Percentiles rank a stretch among this genome's conserved stretches.
Conservation (phyloP, 2,797 vertebrate species). For the Pseudochromis fuscus region DNA sequence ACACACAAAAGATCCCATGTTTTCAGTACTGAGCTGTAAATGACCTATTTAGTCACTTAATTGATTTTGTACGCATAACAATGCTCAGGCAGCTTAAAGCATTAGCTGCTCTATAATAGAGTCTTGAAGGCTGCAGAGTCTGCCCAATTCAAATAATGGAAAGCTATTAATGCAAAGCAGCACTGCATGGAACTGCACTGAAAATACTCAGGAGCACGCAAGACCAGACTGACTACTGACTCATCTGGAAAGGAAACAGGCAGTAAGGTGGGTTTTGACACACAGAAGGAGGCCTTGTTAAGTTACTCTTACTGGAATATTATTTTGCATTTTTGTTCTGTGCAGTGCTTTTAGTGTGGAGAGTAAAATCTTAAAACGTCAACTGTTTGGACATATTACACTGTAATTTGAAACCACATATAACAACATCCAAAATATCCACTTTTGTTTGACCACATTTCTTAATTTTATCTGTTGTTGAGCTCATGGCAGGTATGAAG, state of each 20-base stretch:
- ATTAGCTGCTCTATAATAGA: conserved; percentile 66
- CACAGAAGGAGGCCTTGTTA: neutral
- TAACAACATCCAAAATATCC: neutral
- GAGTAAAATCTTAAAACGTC: neutral
- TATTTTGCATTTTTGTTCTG: neutral
- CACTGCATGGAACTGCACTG: conserved; percentile 21
- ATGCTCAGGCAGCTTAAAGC: conserved; percentile 68
- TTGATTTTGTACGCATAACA: conserved; percentile 76
- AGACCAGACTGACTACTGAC: conserved; percentile 6
- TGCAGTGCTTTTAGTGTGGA: neutral
- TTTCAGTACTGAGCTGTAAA: conserved; percentile 63
- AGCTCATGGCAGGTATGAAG: neutral
- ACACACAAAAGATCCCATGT: conserved; percentile 19
- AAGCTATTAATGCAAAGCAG: conserved; percentile 53
- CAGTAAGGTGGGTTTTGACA: neutral
- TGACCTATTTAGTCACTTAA: conserved; percentile 78
- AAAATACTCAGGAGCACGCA: conserved; percentile 20
- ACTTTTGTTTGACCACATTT: neutral
- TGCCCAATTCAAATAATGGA: conserved; percentile 59
- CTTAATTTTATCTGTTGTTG: neutral
- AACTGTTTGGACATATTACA: neutral
- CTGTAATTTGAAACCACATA: neutral
- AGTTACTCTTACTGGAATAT: neutral
- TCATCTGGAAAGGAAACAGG: conserved; percentile 6
- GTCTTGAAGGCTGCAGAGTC: conserved; percentile 53